Base-by-base conservation (phyloP, 2,113 vertebrate species). In the Rhagologus leucostigma region DNA sequence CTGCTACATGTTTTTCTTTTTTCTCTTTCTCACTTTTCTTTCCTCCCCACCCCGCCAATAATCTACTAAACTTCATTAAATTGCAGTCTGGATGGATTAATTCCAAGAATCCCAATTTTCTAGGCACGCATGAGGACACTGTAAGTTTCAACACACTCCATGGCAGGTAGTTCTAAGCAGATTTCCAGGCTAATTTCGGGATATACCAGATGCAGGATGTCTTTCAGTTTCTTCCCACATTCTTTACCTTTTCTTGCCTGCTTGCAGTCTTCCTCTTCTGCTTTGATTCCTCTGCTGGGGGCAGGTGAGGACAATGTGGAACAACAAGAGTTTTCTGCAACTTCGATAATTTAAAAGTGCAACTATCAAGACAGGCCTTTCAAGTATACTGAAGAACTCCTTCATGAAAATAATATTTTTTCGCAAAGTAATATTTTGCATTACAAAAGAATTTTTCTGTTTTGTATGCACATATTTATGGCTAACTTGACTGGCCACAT, bases 391-490 rank as follows among this genome's bases (percentile, higher is more conserved):
- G 79, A 94, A 89, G 37, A 90, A 75, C 10, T 90, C 46, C 53
- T 90, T 95, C 15, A 69, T 23, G 83, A 39, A 83, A 85, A 93
- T 62, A 63, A 11, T 92, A 39, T 49, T 42, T 89, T 76, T 83
- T 60, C 0, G 0, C 15, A 41, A 37, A 92, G 71, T 62, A 84
- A 86, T 85, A 89, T 80, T 96, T 96, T 95, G 62, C 56, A 92
- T 95, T 96, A 97, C 90, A 97, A 95, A 97, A 95, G 59, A 91
- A 74, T 87, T 56, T 42, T 78, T 84, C 87, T 92, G 33, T 94
- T 96, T 84, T 29, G 18, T 95, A 95, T 95, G 64, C 82, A 97
- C 94, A 88, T 94, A 97, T 87, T 83, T 95, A 93, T 91, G 87
- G 52, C 18, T 96, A 95, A 93, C 68, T 80, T 67, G 84, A 76